Percentiles rank a stretch among this genome's conserved stretches.
Evolutionary conservation across 2,888 invertebrate genomes (phyloP).

Genomic region (Lepidonotus clava): DNA sequence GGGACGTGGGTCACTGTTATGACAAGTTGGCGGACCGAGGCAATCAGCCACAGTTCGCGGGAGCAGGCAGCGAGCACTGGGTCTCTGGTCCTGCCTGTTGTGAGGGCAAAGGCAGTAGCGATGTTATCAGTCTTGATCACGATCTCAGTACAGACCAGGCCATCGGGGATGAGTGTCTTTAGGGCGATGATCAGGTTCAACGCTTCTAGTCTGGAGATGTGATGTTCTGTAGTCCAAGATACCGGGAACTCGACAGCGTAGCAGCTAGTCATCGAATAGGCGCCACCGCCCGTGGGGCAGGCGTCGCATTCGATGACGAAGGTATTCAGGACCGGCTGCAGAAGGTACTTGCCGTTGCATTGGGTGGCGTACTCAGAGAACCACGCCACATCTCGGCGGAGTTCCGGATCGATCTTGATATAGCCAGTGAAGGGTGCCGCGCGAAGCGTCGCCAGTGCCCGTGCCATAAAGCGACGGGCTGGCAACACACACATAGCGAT

Average conservation of each 20-base stretch:
- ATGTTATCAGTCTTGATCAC: not conserved
- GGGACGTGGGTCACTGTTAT: not conserved
- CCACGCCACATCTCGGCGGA: not conserved
- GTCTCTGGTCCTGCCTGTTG: not conserved
- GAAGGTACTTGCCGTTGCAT: not conserved
- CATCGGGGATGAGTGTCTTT: not conserved
- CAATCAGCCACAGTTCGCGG: not conserved
- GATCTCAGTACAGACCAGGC: not conserved
- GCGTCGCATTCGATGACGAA: not conserved
- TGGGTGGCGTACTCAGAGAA: not conserved
- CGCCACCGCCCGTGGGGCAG: not conserved
- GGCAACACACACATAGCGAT: not conserved
- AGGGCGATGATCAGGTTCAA: not conserved
- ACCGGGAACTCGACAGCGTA: not conserved
- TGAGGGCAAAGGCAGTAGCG: not conserved
- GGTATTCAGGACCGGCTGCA: not conserved
- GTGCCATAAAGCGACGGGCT: not conserved
- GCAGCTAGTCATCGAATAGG: not conserved
- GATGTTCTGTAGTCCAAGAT: too few species aligned
- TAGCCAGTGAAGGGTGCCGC: too few species aligned
- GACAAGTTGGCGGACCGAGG: not conserved
- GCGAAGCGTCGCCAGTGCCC: not conserved
- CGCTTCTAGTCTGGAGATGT: too few species aligned
- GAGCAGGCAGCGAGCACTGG: not conserved
- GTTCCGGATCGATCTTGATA: not conserved